Percentiles rank a stretch among this genome's conserved stretches.
Evolutionary conservation across 2,113 vertebrate species (phyloP).

Genomic region (Tachycineta bicolor): DNA sequence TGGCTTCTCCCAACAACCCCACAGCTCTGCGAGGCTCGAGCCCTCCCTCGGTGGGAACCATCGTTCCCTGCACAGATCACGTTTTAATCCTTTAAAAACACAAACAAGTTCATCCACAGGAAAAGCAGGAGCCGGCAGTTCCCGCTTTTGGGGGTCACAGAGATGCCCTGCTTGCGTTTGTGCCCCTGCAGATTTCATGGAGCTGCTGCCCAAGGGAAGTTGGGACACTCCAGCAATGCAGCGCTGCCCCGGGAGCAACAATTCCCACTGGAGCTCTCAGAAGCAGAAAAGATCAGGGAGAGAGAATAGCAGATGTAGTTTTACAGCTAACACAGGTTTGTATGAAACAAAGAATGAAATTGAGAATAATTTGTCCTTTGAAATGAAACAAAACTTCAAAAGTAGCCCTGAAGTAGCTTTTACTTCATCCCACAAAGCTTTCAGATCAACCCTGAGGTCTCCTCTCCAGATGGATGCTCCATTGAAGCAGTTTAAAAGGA

Average conservation of each 20-base stretch:
- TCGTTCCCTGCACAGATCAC: background rate
- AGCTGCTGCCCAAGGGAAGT: background rate
- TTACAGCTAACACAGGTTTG: background rate
- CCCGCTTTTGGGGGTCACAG: background rate
- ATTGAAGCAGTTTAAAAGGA: background rate
- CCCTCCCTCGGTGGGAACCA: background rate
- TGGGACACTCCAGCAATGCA: background rate
- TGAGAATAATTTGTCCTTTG: background rate
- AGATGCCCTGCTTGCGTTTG: accelerated
- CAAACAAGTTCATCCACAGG: background rate
- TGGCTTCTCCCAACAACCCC: background rate
- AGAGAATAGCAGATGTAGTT: background rate
- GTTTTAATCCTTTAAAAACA: background rate
- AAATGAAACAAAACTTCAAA: background rate
- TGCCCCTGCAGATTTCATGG: background rate
- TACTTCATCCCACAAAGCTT: background rate
- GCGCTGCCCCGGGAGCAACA: background rate
- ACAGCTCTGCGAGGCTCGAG: background rate
- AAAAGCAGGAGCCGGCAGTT: background rate
- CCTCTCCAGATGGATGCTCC: background rate
- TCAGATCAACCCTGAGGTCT: background rate
- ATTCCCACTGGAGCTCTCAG: background rate
- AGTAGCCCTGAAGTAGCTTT: background rate
- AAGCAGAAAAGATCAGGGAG: background rate
- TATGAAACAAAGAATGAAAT: background rate